Evolutionary conservation across 2,888 invertebrate genomes (phyloP).

Genomic region (Euzetes globulus): DNA sequence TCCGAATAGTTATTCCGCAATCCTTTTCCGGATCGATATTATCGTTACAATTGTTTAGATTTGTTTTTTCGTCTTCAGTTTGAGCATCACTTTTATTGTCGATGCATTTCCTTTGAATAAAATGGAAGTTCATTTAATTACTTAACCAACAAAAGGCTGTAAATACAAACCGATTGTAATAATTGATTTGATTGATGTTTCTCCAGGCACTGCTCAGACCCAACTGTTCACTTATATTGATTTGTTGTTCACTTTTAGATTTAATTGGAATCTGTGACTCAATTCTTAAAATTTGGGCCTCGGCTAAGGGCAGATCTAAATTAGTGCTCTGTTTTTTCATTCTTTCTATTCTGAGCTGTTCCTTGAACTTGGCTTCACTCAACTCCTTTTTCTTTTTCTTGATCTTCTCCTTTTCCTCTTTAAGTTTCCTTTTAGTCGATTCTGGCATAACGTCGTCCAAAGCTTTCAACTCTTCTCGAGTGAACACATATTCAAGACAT

Average conservation of each 20-base stretch:
- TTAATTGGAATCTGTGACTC: too few relatives aligned
- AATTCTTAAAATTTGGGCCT: too few relatives aligned
- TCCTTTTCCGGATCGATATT: slow-evolving; percentile 73
- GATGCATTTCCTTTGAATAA: too few relatives aligned
- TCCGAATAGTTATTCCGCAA: slow-evolving; percentile 45
- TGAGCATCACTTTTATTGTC: slow-evolving; percentile 60
- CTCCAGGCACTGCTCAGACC: slow-evolving; percentile 90
- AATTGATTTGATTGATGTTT: slow-evolving; percentile 41
- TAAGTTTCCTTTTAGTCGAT: slow-evolving; percentile 67
- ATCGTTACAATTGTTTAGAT: slow-evolving; percentile 76
- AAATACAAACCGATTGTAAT: neutral
- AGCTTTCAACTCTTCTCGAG: slow-evolving; percentile 81
- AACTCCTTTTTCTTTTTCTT: slow-evolving; percentile 28
- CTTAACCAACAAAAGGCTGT: neutral
- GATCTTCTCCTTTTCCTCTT: slow-evolving; percentile 55
- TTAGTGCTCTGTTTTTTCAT: too few relatives aligned
- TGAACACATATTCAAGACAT: slow-evolving; percentile 84
- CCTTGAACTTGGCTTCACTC: too few relatives aligned
- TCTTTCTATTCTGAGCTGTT: too few relatives aligned
- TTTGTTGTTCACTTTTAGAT: too few relatives aligned
- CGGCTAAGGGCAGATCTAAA: slow-evolving; percentile 43
- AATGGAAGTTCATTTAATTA: slow-evolving; percentile 52
- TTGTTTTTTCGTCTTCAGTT: slow-evolving; percentile 54
- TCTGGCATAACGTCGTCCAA: slow-evolving; percentile 97
- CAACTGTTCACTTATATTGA: slow-evolving; percentile 88